These are phyloP conservation scores for Strigamia transsilvanica DNA, from an alignment of 2,888 invertebrate species.

Conservation along the genomic window DNA sequence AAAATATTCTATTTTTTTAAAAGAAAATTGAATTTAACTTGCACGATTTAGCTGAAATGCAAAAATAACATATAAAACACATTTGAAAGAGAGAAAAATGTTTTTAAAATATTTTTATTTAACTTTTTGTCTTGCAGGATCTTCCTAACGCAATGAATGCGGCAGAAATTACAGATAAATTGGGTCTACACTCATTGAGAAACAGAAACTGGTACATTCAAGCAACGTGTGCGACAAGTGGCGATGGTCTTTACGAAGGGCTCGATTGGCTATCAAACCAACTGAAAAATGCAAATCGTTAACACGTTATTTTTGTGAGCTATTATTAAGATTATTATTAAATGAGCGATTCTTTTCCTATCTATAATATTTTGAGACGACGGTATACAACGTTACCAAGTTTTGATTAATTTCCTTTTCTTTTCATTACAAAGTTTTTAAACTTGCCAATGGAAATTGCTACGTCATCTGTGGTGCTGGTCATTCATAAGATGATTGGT, in stretches of 20 bases:
- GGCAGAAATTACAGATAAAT: slow-evolving; percentile 99
- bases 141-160: slow-evolving; percentile 99
- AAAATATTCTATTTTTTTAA: no score
- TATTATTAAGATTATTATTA: slow-evolving; percentile 18
- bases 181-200: slow-evolving; percentile 96
- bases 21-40: no score
- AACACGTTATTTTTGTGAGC: slow-evolving; percentile 64
- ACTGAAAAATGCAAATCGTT: slow-evolving; percentile 97
- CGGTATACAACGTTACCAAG: slow-evolving; percentile 39
- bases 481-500: slow-evolving; percentile 49
- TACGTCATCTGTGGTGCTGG: slow-evolving; percentile 46
- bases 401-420: slow-evolving; percentile 43
- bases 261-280: slow-evolving; percentile 99
- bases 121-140: slow-evolving; percentile 78
- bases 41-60: no score
- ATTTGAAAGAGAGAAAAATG: no score
- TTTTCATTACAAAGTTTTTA: not conserved
- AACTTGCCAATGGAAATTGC: slow-evolving; percentile 18
- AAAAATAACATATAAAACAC: no score
- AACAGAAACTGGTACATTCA: slow-evolving; percentile 99
- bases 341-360: not conserved
- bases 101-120: not conserved
- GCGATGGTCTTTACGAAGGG: slow-evolving; percentile 98
- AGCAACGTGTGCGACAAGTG: slow-evolving; percentile 96
- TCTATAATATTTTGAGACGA: slow-evolving; percentile 10